These are phyloP conservation scores for Cyphomyrmex costatus DNA, from an alignment of 1,140 invertebrate species.

Conservation along the genomic window DNA sequence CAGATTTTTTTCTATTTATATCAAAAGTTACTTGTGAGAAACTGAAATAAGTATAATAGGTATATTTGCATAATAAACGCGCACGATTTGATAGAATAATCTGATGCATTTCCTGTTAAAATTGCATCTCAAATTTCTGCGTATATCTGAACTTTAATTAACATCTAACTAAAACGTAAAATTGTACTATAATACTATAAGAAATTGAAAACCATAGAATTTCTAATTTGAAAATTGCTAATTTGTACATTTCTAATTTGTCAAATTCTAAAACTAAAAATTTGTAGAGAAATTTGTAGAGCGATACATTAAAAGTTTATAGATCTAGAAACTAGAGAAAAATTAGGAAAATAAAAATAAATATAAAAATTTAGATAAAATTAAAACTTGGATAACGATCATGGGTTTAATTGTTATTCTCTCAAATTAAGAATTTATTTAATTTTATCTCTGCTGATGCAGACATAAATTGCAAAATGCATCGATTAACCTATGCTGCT, in stretches of 20 bases:
- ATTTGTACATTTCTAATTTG: not conserved
- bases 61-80: too few species aligned
- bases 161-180: not conserved
- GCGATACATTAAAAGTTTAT: not conserved
- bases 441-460: not conserved
- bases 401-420: not conserved
- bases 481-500: not conserved
- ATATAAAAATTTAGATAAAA: too few species aligned
- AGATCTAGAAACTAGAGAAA: not conserved
- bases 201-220: not conserved
- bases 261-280: not conserved
- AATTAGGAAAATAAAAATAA: too few species aligned
- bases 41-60: too few species aligned
- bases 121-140: not conserved
- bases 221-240: too few species aligned
- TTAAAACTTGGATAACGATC: not conserved
- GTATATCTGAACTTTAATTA: not conserved
- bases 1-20: too few species aligned
- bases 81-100: too few species aligned
- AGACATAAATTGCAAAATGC: not conserved
- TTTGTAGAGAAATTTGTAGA: not conserved
- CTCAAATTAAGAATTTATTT: not conserved
- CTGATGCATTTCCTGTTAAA: too few species aligned
- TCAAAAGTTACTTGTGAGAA: too few species aligned
- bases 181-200: not conserved